Evolutionary conservation across 2,888 invertebrate species (phyloP).

Genomic region (Ceramica pisi): DNA sequence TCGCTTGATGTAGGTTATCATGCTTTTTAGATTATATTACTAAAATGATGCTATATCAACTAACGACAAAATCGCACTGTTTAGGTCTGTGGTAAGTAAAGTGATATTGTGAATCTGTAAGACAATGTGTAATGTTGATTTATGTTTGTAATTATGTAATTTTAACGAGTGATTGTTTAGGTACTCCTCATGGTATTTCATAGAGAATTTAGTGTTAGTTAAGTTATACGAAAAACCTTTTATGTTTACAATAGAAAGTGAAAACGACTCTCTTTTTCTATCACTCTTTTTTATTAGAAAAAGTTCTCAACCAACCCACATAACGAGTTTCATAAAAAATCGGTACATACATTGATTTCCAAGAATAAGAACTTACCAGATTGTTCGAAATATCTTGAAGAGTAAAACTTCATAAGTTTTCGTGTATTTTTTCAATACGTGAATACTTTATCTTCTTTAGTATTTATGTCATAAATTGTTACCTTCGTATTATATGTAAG

Average conservation of each 20-base stretch:
- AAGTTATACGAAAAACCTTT: not conserved
- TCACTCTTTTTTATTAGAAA: too few relatives aligned
- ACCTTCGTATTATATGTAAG: not conserved
- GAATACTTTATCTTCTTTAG: not conserved
- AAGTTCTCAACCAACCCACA: too few relatives aligned
- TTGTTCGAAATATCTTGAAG: not conserved
- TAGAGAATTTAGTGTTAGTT: too few relatives aligned
- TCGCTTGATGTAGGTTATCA: conserved; percentile 3
- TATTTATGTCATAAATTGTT: not conserved
- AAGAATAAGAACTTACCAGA: too few relatives aligned
- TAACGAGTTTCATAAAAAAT: not conserved
- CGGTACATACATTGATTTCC: not conserved
- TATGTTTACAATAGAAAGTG: not conserved
- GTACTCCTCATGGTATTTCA: not conserved
- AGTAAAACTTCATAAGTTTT: not conserved
- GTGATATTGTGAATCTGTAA: conserved; percentile 56
- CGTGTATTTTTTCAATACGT: not conserved
- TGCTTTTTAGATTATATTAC: not conserved
- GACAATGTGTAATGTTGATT: conserved; percentile 39
- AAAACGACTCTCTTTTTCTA: too few relatives aligned
- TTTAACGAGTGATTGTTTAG: not conserved
- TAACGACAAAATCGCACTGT: conserved; percentile 42
- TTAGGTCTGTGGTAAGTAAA: conserved; percentile 38
- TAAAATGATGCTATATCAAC: not conserved
- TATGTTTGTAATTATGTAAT: conserved; percentile 33